Base-by-base conservation (phyloP, 2,113 vertebrate genomes). In the Oreochromis niloticus region DNA sequence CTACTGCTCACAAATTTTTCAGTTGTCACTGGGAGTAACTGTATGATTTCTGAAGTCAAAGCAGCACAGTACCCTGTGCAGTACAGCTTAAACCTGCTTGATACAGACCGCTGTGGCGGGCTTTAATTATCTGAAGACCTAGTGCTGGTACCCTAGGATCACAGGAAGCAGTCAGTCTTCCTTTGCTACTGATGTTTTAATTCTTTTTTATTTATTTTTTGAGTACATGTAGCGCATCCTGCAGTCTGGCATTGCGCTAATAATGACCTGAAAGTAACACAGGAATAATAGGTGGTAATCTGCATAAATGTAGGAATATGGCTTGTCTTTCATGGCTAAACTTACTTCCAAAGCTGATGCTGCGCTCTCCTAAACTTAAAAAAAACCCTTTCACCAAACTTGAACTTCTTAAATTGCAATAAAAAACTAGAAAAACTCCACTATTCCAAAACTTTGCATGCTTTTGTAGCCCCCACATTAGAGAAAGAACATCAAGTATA, bases 21-120 rank as follows among this genome's bases (percentile, higher is more conserved):
- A 52, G 27, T 13, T 9, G 9, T 13, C 17, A 78, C 27, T 52
- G 73, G 41, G 10, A 75, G 27, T 50, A 19, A 27, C 16, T 11
- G 9, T 6, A n/a, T 13, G 46, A 78, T 50, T 50, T 78, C 24
- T 32, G 6, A 78, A 5, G 2, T 78, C 4, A 78, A 50, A 78
- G 73, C 46, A 52, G 6, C 27, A 27, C 17, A 0, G 24, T 5
- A 19, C 1, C 27, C 16, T 3, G 73, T n/a, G 73, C 27, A 30
- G 16, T 52, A 32, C 17, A 52, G 17, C 4, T 52, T 78, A 78
- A 52, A 52, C 27, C 73, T 13, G 73, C 6, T 6, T 6, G 46
- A 78, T 34, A 32, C 27, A 27, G 41, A 16, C 24, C 0, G 8
- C 13, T 27, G 22, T 73, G 68, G 14, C 0, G 4, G 2, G 17